Evolutionary conservation across 2,888 invertebrate species (phyloP), one percentile per base, ranked within the genome.

Genomic region (Theretra japonica): DNA sequence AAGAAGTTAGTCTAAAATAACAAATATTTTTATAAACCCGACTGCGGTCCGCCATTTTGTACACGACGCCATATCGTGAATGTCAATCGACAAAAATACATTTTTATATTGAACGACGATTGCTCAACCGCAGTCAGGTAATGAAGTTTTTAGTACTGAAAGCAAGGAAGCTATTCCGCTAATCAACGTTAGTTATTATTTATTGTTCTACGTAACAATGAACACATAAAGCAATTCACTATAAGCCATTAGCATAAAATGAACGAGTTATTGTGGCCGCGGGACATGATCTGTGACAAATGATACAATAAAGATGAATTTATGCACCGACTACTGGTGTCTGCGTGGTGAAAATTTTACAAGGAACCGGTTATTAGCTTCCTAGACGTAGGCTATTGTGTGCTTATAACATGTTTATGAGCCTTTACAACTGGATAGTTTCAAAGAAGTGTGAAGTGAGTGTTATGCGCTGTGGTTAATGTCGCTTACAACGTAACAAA

Each of bases 201-300:
- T 90, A 91, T 91, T 87, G 86, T 90, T 86, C 83, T 86, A 87
- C 87, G 82, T 84, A 87, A 93, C 92, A 93, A 91, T 90, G 86
- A 83, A 89, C 89, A 90, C 86, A 88, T 91, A 91, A 92, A 92
- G 89, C 91, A 88, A 87, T 89, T 89, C 86, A 87, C 89, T 89
- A 90, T 83, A 89, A 91, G 91, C 91, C 81, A 88, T 91, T 90
- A 89, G 86, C 88, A 88, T 89, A 84, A 86, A 84, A 86, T 86
- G 87, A 86, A 84, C 79, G 83, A 84, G 81, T 83, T 84, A 82
- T 84, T 79, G 79, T 77, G 78, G 75, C 73, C 75, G 75, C 75
- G 78, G 79, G 77, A 76, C 77, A 72, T 76, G 75, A 75, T 78
- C 76, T 74, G 75, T 83, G 82, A 84, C 82, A 81, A 86, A 84